Base-by-base conservation (phyloP, 2,113 vertebrate genomes). In the Dasyurus viverrinus region DNA sequence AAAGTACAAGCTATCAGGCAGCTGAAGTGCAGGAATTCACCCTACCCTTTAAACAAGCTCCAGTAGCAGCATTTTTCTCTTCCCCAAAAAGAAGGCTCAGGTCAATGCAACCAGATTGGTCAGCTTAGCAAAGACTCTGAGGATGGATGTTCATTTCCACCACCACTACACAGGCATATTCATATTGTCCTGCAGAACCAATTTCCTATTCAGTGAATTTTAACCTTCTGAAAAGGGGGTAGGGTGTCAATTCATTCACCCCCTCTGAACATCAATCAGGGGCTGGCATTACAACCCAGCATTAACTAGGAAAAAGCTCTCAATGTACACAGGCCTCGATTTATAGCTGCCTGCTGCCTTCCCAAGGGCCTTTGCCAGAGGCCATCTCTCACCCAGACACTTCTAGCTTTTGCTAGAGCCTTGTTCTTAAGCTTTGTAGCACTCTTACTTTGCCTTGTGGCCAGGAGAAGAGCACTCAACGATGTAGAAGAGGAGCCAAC, bases 171-270 rank as follows among this genome's bases (percentile, higher is more conserved):
- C 16, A 48, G 54, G n/a, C 0, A 0, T 14, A 26, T 42, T 90
- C 89, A 24, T 0, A 24, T 22, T 55, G 48, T 68, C 9, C 10
- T 2, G 14, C n/a, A 47, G 24, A 92, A 55, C 50, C 12, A 1
- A 22, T 84, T 3, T 0, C 0, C 25, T 30, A 19, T 12, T 0
- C 47, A 90, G 48, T 36, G 54, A 46, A 36, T 19, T 93, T 54
- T 94, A 91, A 96, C 97, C 95, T 94, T 97, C 60, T 30, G 24
- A 50, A 48, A 27, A 48, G 24, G 2, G 95, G 92, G 36, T 84
- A 26, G 50, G 89, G 84, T 91, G 93, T 95, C 96, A 90, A 0
- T 50, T 92, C 93, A 25, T 27, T 24, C 46, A 68, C n/a, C 48
- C 76, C 68, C 26, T 14, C 1, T 30, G 27, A 50, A 16, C 89